These are phyloP conservation scores for Lordiphosa andalusiaca DNA, from an alignment of 2,888 invertebrate species.

Conservation along the genomic window DNA sequence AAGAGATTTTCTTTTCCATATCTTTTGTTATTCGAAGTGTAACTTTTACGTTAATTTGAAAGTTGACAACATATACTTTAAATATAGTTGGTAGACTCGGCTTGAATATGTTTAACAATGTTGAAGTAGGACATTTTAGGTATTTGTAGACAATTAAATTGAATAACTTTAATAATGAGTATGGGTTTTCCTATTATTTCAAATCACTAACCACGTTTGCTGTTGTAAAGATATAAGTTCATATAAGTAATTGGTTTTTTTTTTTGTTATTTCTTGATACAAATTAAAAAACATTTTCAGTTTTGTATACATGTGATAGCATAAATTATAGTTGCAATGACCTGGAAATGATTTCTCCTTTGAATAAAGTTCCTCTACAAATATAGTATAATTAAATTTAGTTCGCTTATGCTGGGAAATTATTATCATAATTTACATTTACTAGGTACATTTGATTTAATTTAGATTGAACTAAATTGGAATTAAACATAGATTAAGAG, in stretches of 20 bases:
- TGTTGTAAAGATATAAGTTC: constrained; percentile 51
- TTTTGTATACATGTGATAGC: constrained; percentile 17
- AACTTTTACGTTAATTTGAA: constrained; percentile 33
- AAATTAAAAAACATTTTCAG: constrained; percentile 21
- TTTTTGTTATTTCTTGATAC: constrained; percentile 22
- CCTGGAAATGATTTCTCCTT: too few relatives aligned
- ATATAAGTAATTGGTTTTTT: constrained; percentile 28
- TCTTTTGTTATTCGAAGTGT: neutral
- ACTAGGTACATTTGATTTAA: constrained; percentile 73
- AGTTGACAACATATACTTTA: constrained; percentile 33
- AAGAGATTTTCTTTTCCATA: neutral
- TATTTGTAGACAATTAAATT: constrained; percentile 43
- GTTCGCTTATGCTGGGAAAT: constrained; percentile 58
- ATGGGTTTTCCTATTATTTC: constrained; percentile 30
- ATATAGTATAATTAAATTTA: constrained; percentile 14
- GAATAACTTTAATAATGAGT: constrained; percentile 30
- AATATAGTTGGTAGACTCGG: constrained; percentile 18
- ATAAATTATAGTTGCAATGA: constrained; percentile 18
- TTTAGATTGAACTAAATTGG: constrained; percentile 57
- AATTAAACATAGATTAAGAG: constrained; percentile 37
- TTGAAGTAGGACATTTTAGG: constrained; percentile 10
- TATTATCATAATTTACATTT: constrained; percentile 76
- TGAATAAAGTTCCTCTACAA: too few relatives aligned
- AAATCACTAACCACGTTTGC: constrained; percentile 78
- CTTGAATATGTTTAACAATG: constrained; percentile 30